Evolutionary conservation across 2,888 invertebrate genomes (phyloP).

Genomic region (Salpingus planirostris): DNA sequence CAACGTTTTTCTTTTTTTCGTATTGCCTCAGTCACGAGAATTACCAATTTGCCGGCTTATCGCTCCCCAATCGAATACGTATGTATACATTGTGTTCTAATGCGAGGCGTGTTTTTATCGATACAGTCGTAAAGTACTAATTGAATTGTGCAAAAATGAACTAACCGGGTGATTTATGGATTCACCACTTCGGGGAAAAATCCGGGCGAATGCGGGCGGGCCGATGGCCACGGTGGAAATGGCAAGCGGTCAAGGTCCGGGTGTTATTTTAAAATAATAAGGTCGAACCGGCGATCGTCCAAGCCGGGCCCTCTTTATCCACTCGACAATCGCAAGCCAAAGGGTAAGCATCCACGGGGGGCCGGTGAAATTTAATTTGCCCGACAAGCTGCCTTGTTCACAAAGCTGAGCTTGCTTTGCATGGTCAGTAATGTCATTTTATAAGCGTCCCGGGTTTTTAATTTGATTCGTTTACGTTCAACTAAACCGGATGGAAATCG

Average conservation of each 20-base stretch:
- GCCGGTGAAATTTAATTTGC: constrained; percentile 14
- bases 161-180: no score
- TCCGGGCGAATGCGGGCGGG: no score
- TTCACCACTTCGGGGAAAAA: no score
- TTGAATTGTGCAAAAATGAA: constrained; percentile 3
- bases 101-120: constrained; percentile 1
- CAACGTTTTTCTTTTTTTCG: no score
- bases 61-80: constrained; percentile 3
- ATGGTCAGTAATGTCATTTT: constrained; percentile 26
- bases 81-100: neutral
- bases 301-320: constrained; percentile 9
- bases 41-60: constrained; percentile 6
- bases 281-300: constrained; percentile 5
- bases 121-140: neutral
- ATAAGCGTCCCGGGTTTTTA: constrained; percentile 26
- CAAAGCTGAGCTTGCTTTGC: constrained; percentile 20
- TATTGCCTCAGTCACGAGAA: constrained; percentile 3
- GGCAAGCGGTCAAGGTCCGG: no score
- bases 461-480: constrained; percentile 21
- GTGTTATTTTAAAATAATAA: constrained; percentile 13
- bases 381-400: constrained; percentile 19
- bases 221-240: no score
- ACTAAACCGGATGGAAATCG: constrained; percentile 13
- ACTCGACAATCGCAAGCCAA: constrained; percentile 13
- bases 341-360: constrained; percentile 7